Evolutionary conservation across 2,113 vertebrate species (phyloP), one percentile per base, ranked within the genome.

Genomic region (Pteruthius melanotis): DNA sequence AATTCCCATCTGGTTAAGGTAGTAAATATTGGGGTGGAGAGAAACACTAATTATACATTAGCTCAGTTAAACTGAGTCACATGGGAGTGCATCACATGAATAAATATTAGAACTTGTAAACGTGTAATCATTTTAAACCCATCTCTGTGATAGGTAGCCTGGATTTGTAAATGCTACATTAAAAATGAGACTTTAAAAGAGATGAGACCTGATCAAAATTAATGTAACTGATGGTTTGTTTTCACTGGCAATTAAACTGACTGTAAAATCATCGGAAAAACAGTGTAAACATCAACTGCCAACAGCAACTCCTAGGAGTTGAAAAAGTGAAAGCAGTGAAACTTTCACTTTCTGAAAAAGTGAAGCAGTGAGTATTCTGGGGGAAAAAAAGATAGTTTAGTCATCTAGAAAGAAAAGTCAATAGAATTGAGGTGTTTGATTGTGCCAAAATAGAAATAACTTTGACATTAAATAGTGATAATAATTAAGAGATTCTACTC

Each of bases 21-120:
- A 90, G 65, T 77, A 77, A 80, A 94, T 45, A 80, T 63, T 57
- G 44, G 45, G 88, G 56, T 91, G 52, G 69, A 95, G 77, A 94
- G 71, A 95, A 97, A 96, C 64, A 49, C 44, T 97, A 93, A 97
- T 97, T 96, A 96, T 57, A 75, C 82, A 95, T 96, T 93, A 97
- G 60, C 87, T 95, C 78, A 81, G 89, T 96, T 95, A 97, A 97
- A 93, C 65, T 92, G 89, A 96, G 95, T 97, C 87, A 91, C n/a
- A 52, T 81, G 75, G 83, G 77, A 91, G 33, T 85, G 61, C 53
- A 95, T 57, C 87, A 87, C 40, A 76, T 26, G 40, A 79, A 89
- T 85, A 96, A 96, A 87, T 47, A 57, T 77, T 93, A n/a, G n/a
- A n/a, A n/a, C n/a, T n/a, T n/a, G n/a, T n/a, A n/a, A n/a, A n/a